Percentiles rank a stretch among this genome's conserved stretches.
These are phyloP conservation scores for Brachypodius melanocephalos DNA, from an alignment of 2,113 vertebrate genomes.

Conservation along the genomic window DNA sequence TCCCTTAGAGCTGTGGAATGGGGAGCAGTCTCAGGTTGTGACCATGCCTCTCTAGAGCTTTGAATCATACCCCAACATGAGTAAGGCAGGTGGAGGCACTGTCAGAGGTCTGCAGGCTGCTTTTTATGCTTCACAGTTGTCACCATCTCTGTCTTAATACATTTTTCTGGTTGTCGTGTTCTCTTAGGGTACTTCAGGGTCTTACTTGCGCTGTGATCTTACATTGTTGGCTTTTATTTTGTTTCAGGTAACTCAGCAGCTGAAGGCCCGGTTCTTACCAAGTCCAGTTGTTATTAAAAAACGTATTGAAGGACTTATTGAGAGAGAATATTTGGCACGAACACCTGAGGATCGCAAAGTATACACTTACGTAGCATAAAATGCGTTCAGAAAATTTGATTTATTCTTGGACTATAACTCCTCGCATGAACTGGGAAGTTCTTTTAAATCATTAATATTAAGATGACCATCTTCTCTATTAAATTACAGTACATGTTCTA, in stretches of 20 bases:
- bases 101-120: neutral
- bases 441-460: constrained; percentile 89
- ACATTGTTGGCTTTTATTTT: neutral
- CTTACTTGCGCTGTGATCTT: neutral
- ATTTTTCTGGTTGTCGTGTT: neutral
- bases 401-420: constrained; percentile 86
- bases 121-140: neutral
- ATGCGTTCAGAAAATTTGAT: constrained; percentile 76
- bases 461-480: constrained; percentile 83
- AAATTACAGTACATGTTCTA: constrained; percentile 89
- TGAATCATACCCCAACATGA: neutral
- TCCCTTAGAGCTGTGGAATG: neutral
- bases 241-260: constrained; percentile 92
- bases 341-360: constrained; percentile 98
- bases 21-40: neutral
- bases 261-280: constrained; percentile 93
- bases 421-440: constrained; percentile 95
- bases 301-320: constrained; percentile 99
- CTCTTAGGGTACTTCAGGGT: neutral
- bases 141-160: neutral
- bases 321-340: constrained; percentile 98
- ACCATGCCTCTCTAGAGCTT: neutral
- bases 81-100: neutral
- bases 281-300: constrained; percentile 99
- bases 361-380: constrained; percentile 98